A percentile compares a stretch with the other conserved stretches of the same genome.
phyloP scores from a whole-genome alignment of 2,888 invertebrate genomes.

The Agonopterix alstromeriana region DNA sequence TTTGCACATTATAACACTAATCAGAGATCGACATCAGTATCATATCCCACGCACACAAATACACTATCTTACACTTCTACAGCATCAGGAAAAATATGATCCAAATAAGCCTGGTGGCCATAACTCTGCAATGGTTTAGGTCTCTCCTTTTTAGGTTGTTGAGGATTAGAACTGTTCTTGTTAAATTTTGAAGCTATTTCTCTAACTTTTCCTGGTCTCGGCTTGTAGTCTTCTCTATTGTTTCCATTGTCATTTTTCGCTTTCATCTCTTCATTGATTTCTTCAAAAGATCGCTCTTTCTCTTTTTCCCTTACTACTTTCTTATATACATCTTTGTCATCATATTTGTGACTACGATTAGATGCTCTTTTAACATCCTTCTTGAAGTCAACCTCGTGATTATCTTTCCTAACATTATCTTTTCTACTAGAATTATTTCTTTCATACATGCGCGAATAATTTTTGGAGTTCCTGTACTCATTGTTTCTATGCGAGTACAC shows the following conservation, averaged over 20 bases:
- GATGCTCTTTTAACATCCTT: slow-evolving; percentile 34
- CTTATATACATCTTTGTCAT: slow-evolving; percentile 16
- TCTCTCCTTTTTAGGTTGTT: slow-evolving; percentile 51
- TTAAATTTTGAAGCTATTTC: slow-evolving; percentile 67
- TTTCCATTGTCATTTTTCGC: slow-evolving; percentile 9
- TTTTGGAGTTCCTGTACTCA: slow-evolving; percentile 38
- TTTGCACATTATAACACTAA: slow-evolving; percentile 6
- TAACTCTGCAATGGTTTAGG: slow-evolving; percentile 77
- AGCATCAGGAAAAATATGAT: slow-evolving; percentile 78
- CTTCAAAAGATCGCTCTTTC: slow-evolving; percentile 33
- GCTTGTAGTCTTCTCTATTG: slow-evolving; percentile 25
- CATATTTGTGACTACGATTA: slow-evolving; percentile 27
- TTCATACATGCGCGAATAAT: slow-evolving; percentile 44
- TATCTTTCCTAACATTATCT: slow-evolving; percentile 21
- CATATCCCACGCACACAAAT: slow-evolving; percentile 14
- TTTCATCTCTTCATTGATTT: slow-evolving; percentile 22
- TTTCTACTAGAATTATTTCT: slow-evolving; percentile 46
- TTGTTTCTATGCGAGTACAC: slow-evolving; percentile 29
- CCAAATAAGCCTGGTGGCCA: slow-evolving; percentile 77
- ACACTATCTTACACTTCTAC: slow-evolving; percentile 50
- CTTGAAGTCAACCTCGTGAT: slow-evolving; percentile 12
- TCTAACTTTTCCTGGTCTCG: slow-evolving; percentile 59
- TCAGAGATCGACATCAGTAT: slow-evolving; percentile 12
- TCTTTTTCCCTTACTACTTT: slow-evolving; percentile 20
- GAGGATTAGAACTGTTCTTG: slow-evolving; percentile 40